These are phyloP conservation scores for Lagenorhynchus albirostris DNA, from an alignment of 2,113 vertebrate species.

Conservation along the genomic window DNA sequence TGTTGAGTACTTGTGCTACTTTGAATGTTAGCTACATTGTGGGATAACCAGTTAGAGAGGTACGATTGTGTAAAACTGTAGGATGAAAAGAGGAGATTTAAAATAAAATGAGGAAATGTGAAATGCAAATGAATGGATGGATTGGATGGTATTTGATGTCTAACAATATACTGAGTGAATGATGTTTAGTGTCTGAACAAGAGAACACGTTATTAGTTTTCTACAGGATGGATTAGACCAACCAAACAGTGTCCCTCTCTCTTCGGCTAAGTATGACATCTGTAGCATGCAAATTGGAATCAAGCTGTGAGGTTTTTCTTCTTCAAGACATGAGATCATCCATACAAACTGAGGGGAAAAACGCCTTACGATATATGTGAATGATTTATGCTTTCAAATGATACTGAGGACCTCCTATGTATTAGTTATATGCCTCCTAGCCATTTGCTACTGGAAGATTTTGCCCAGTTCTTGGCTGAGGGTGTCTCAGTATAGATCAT, in stretches of 20 bases:
- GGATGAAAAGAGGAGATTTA: constrained; percentile 28
- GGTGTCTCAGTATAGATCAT: not conserved
- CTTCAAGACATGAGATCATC: not conserved
- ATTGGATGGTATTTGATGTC: constrained; percentile 18
- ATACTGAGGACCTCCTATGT: not conserved
- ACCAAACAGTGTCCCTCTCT: not conserved
- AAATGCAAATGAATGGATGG: not conserved
- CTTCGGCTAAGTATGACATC: not conserved
- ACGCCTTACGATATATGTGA: not conserved
- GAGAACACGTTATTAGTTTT: not conserved
- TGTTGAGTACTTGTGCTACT: constrained; percentile 33
- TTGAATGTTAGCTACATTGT: constrained; percentile 27
- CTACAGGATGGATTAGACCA: not conserved
- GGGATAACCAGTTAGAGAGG: constrained; percentile 37
- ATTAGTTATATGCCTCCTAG: not conserved
- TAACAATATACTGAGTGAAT: not conserved
- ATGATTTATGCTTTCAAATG: not conserved
- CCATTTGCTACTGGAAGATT: not conserved
- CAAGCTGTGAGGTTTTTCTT: not conserved
- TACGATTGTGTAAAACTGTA: constrained; percentile 14
- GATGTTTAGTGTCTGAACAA: not conserved
- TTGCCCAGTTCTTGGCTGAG: not conserved
- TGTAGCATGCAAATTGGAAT: not conserved
- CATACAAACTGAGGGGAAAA: not conserved
- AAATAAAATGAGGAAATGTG: constrained; percentile 13